These are phyloP conservation scores for Rallus limicola DNA, from an alignment of 2,113 vertebrate genomes.

Conservation along the genomic window DNA sequence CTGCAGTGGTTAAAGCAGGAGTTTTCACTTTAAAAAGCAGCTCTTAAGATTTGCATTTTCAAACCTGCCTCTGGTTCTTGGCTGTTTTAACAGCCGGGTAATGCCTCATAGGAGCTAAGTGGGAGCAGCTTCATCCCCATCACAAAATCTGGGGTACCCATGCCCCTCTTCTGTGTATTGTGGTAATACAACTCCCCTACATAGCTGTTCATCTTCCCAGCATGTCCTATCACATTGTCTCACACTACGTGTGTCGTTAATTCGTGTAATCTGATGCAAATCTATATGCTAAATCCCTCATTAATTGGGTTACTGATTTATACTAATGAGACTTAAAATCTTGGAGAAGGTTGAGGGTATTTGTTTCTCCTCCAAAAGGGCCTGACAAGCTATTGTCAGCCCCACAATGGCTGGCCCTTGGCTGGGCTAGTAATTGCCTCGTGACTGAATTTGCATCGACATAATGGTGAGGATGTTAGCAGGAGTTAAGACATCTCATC, in stretches of 20 bases:
- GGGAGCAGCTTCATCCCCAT: neutral
- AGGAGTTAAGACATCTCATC: slow-evolving; percentile 12
- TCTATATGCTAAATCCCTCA: slow-evolving; percentile 30
- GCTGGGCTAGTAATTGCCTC: slow-evolving; percentile 40
- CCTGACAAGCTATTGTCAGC: neutral
- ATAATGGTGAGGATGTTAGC: slow-evolving; percentile 30
- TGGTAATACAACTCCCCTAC: neutral
- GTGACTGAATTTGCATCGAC: neutral
- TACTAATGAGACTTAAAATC: slow-evolving; percentile 50
- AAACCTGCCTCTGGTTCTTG: neutral
- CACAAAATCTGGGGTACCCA: neutral
- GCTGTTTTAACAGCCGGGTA: neutral
- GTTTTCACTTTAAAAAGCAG: neutral
- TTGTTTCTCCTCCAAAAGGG: neutral
- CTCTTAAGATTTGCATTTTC: neutral
- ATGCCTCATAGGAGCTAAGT: rapidly evolving
- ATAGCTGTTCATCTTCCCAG: neutral
- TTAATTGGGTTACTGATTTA: slow-evolving; percentile 37
- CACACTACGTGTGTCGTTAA: neutral
- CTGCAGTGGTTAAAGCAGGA: neutral
- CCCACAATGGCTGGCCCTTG: slow-evolving; percentile 36
- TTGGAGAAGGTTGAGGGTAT: slow-evolving; percentile 13
- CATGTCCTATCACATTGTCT: rapidly evolving
- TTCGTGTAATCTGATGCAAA: neutral
- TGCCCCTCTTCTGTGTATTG: neutral